Evolutionary conservation across 2,113 vertebrate species (phyloP), one percentile per base, ranked within the genome.

Genomic region (Aphelocoma coerulescens): DNA sequence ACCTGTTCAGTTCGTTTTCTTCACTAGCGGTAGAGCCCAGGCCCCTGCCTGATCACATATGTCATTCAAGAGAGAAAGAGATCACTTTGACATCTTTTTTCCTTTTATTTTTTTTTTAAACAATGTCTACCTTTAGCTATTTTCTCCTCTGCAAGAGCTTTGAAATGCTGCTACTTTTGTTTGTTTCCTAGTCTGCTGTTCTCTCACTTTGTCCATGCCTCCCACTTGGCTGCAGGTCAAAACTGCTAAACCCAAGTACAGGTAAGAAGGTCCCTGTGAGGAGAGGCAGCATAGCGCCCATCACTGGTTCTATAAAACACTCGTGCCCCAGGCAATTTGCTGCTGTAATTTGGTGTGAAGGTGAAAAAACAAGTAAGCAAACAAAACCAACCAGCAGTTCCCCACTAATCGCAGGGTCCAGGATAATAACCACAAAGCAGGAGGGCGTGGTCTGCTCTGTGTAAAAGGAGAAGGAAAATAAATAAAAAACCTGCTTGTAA

Each of bases 301-400:
- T 89, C 74, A 46, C 85, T 32, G 12, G 33, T 39, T 86, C 66
- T 24, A 55, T 91, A 52, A 93, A 92, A 33, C 85, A 48, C 66
- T 61, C 16, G 2, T 69, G 72, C 62, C 79, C 62, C 2, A 2
- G 54, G 58, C 92, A 89, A 51, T 89, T 79, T 41, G 35, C 74
- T 52, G 48, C 51, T 93, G 85, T 91, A 89, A 71, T 92, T 96
- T 88, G 92, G 74, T 86, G 93, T 61, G 86, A 97, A 89, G 90
- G 59, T 91, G 96, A 80, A 95, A 97, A 89, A 94, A 73, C 30
- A 67, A 67, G 46, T 11, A 26, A 91, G 46, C 59, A 55, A 88
- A 77, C 22, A 76, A 89, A 77, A 51, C 7, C 30, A 80, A 27
- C 12, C 62, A 63, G 69, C 81, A 94, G 16, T 55, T 65, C 71